phyloP scores from a whole-genome alignment of 2,797 vertebrate genomes.

The Phoxinus dragarum region DNA sequence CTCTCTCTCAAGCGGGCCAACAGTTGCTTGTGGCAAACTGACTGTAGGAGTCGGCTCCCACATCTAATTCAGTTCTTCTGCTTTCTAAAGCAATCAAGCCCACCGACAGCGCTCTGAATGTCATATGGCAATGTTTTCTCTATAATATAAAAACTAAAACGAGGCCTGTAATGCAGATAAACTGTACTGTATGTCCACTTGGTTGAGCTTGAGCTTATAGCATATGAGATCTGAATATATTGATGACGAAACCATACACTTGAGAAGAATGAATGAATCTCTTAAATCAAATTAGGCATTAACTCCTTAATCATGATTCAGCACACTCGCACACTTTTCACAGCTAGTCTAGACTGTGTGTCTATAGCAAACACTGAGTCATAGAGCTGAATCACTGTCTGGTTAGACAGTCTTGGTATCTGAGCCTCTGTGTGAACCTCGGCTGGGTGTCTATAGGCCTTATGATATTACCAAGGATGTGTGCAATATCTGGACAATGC shows the following conservation, averaged over 20 bases:
- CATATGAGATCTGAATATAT: neutral
- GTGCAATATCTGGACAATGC: neutral
- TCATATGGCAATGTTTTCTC: slow-evolving; percentile 8
- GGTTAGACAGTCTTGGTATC: neutral
- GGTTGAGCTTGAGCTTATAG: neutral
- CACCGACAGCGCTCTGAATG: neutral
- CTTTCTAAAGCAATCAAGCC: slow-evolving; percentile 25
- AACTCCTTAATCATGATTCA: slow-evolving; percentile 1
- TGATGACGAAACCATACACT: neutral
- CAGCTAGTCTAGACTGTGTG: slow-evolving; percentile 23
- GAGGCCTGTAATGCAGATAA: neutral
- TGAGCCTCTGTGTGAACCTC: neutral
- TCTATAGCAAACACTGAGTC: slow-evolving; percentile 12
- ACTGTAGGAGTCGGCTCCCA: neutral
- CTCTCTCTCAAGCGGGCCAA: slow-evolving; percentile 5
- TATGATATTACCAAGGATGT: neutral
- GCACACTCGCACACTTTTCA: neutral
- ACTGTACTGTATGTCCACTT: neutral
- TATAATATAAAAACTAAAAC: neutral
- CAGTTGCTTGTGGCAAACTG: slow-evolving; percentile 1
- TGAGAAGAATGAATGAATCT: neutral
- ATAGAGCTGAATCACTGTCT: slow-evolving; percentile 25
- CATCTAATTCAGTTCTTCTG: slow-evolving; percentile 13
- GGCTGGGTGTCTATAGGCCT: neutral
- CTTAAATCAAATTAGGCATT: neutral